Evolutionary conservation across 2,113 vertebrate species (phyloP).

Genomic region (Laterallus jamaicensis): DNA sequence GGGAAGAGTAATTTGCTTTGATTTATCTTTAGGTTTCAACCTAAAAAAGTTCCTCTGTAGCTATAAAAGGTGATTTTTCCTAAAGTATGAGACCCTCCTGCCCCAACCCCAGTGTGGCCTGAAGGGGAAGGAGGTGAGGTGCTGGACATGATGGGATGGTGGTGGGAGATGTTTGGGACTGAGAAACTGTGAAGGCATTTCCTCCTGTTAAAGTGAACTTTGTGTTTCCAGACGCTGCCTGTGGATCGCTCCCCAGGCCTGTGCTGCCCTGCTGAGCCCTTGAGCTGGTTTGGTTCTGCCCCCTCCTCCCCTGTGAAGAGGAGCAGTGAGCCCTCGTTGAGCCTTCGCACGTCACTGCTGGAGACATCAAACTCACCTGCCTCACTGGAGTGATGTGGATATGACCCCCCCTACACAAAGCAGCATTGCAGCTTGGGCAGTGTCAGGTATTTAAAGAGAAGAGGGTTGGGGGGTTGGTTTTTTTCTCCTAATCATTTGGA

Average conservation of each 20-base stretch:
- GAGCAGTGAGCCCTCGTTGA: fast-evolving
- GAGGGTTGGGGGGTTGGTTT: no score
- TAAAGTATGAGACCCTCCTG: not conserved
- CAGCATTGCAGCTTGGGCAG: not conserved
- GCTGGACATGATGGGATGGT: not conserved
- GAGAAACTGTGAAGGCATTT: not conserved
- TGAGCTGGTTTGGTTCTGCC: not conserved
- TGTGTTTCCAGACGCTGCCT: not conserved
- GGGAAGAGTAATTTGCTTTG: not conserved
- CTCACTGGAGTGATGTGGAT: fast-evolving
- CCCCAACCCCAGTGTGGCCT: not conserved
- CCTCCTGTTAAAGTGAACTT: not conserved
- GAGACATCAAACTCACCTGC: not conserved
- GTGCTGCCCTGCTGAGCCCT: fast-evolving
- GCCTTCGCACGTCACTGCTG: not conserved
- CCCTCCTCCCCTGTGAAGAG: not conserved
- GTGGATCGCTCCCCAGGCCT: not conserved
- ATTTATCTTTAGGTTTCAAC: not conserved
- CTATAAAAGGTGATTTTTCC: not conserved
- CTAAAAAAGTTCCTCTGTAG: not conserved
- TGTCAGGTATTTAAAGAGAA: not conserved
- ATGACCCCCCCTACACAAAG: no score
- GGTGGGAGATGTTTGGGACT: not conserved
- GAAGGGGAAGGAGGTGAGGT: not conserved
- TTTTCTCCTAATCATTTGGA: not conserved